These are phyloP conservation scores for Petrocephalus schoutedeni DNA, from an alignment of 2,797 vertebrate species.

Conservation along the genomic window DNA sequence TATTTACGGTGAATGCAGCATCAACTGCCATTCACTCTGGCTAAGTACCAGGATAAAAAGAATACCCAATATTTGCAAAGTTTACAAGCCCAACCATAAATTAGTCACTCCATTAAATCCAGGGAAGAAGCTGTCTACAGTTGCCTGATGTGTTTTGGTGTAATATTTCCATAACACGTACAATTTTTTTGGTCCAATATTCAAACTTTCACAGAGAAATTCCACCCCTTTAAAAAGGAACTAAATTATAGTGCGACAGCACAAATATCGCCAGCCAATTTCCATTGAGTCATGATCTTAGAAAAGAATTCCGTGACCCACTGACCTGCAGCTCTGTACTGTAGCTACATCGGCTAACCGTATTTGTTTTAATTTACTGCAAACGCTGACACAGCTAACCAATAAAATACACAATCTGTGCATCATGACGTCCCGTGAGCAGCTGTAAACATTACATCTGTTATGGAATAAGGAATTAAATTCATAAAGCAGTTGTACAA, in stretches of 20 bases:
- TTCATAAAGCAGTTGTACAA: not conserved
- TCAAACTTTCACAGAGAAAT: not conserved
- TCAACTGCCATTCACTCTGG: not conserved
- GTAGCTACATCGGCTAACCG: not conserved
- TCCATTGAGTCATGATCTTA: not conserved
- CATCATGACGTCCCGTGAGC: too few species aligned
- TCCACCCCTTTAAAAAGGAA: not conserved
- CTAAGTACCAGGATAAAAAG: not conserved
- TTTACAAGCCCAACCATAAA: not conserved
- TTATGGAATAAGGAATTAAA: not conserved
- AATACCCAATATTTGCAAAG: not conserved
- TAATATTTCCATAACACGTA: not conserved
- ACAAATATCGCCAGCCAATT: not conserved
- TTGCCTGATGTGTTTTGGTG: not conserved
- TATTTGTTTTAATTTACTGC: not conserved
- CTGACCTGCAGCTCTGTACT: not conserved
- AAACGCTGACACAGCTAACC: not conserved
- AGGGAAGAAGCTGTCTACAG: not conserved
- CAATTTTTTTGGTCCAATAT: not conserved
- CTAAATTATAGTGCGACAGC: not conserved
- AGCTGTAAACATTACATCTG: too few species aligned
- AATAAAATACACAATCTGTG: too few species aligned
- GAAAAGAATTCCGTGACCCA: not conserved
- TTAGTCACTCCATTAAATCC: not conserved
- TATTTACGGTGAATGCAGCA: not conserved